These are phyloP conservation scores for Lagocephalus sceleratus DNA, from an alignment of 2,797 vertebrate genomes.

Conservation along the genomic window DNA sequence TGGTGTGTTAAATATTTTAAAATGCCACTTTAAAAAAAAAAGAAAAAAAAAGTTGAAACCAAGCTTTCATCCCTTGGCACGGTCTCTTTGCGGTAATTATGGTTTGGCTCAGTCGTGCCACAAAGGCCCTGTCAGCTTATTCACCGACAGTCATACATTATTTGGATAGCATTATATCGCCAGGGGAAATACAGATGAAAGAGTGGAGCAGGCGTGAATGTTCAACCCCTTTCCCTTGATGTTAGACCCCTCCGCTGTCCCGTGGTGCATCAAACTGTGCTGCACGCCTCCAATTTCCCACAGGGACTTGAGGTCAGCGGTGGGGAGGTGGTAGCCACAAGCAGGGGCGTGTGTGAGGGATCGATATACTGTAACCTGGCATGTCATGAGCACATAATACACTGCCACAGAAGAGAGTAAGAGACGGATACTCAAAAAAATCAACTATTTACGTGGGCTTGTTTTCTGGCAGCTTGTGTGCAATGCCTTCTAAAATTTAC, in stretches of 20 bases:
- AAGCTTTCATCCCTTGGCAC: constrained; percentile 6
- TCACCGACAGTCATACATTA: constrained; percentile 32
- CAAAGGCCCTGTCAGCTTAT: constrained; percentile 25
- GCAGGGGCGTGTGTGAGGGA: constrained; percentile 16
- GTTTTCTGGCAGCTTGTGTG: not conserved
- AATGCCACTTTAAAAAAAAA: not conserved
- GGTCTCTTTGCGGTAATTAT: not conserved
- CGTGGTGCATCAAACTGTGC: constrained; percentile 27
- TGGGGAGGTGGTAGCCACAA: constrained; percentile 12
- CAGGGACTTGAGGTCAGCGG: constrained; percentile 8
- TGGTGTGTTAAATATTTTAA: not conserved
- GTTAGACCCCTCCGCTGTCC: constrained; percentile 5
- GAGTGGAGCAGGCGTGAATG: constrained; percentile 6
- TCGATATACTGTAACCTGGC: constrained; percentile 21
- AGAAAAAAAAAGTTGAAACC: too few relatives aligned
- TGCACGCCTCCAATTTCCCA: constrained; percentile 9
- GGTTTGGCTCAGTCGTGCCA: constrained; percentile 11
- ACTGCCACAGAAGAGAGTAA: not conserved
- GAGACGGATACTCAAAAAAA: not conserved
- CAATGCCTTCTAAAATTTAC: not conserved
- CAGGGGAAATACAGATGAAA: constrained; percentile 12
- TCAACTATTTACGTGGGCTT: not conserved
- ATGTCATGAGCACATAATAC: not conserved
- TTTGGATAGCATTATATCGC: constrained; percentile 2
- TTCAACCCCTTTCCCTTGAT: constrained; percentile 13